Percentiles rank a stretch among this genome's conserved stretches.
phyloP scores from a whole-genome alignment of 2,797 vertebrate species.

The Chelmon rostratus region DNA sequence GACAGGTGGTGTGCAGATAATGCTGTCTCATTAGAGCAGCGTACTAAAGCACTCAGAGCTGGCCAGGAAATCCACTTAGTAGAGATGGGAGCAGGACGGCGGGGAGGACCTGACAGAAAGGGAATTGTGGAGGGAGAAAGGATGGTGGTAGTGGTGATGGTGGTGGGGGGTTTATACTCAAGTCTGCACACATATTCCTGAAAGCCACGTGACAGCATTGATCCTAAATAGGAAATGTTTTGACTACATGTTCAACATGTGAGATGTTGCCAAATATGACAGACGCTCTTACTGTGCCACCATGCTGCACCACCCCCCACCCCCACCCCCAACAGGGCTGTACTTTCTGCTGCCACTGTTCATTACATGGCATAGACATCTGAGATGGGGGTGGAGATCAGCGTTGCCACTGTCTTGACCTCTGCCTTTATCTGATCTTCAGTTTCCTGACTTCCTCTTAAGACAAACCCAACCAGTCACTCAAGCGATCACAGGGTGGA shows the following conservation, averaged over 20 bases:
- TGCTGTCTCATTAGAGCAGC: constrained; percentile 72
- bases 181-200: constrained; percentile 39
- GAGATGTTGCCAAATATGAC: constrained; percentile 4
- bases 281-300: background rate
- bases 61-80: constrained; percentile 80
- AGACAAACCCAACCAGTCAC: background rate
- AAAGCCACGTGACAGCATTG: constrained; percentile 65
- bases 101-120: constrained; percentile 23
- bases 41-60: constrained; percentile 77
- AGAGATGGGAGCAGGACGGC: constrained; percentile 47
- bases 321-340: background rate
- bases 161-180: background rate
- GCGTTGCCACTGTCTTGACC: background rate
- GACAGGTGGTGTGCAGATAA: constrained; percentile 73
- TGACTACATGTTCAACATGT: background rate
- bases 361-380: constrained; percentile 1
- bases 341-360: background rate
- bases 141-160: constrained; percentile 5
- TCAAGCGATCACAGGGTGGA: background rate
- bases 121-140: constrained; percentile 18
- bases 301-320: background rate
- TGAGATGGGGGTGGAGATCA: background rate
- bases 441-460: constrained; percentile 7
- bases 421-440: constrained; percentile 31
- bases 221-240: constrained; percentile 36